Conservation (phyloP, 2,888 invertebrate species). For the Litoditis marina region DNA sequence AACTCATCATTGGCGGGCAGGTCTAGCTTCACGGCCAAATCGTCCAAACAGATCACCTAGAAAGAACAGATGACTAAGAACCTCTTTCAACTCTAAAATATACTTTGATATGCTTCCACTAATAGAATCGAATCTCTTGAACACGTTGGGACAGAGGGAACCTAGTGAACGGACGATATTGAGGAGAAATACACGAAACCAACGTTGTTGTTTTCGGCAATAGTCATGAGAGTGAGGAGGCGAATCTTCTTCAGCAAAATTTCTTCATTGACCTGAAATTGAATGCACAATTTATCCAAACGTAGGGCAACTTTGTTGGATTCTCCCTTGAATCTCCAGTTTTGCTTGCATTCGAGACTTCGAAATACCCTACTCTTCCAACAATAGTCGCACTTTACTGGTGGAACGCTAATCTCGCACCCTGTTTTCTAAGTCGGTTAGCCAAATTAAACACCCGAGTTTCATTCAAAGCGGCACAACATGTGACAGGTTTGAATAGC, state of each 20-base stretch:
- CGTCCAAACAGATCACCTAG: slow-evolving; percentile 84
- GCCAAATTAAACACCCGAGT: no score
- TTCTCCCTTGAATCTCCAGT: no score
- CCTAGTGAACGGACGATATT: no score
- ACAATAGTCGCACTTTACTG: no score
- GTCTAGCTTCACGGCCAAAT: slow-evolving; percentile 82
- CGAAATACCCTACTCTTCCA: no score
- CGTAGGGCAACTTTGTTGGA: no score
- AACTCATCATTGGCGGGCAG: slow-evolving; percentile 78
- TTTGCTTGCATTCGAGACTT: slow-evolving; percentile 10
- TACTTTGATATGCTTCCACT: background rate
- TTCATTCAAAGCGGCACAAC: no score
- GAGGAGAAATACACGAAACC: background rate
- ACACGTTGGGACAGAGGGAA: background rate
- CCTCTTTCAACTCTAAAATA: background rate
- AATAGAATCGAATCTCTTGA: background rate
- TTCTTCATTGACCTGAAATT: slow-evolving; percentile 46
- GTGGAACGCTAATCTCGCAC: no score
- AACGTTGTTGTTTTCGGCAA: slow-evolving; percentile 79
- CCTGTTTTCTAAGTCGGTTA: no score
- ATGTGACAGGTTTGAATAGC: no score
- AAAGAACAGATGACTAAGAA: no score
- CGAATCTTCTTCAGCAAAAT: slow-evolving; percentile 78
- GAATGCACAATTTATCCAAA: no score
- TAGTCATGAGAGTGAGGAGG: slow-evolving; percentile 90